phyloP scores from a whole-genome alignment of 2,888 invertebrate species.

The Carpatolechia fugitivella region DNA sequence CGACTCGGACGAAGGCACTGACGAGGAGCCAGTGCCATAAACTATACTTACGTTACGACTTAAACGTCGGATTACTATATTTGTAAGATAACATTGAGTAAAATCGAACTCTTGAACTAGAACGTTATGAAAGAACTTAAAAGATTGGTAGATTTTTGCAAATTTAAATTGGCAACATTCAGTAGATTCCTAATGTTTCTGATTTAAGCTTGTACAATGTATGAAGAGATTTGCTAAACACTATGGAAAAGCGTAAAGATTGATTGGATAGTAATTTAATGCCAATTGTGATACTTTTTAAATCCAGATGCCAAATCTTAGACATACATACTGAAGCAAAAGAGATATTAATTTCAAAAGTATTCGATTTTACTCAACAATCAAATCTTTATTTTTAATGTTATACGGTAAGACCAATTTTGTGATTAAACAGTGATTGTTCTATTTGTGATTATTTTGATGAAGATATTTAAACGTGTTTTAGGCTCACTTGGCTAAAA shows the following conservation, averaged over 20 bases:
- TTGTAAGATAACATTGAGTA: background rate
- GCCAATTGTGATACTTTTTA: conserved; percentile 6
- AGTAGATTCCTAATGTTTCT: no score
- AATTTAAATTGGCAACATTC: background rate
- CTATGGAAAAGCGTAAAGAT: background rate
- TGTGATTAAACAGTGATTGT: conserved; percentile 60
- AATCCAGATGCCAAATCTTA: conserved; percentile 16
- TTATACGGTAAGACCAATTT: conserved; percentile 29
- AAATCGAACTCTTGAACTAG: background rate
- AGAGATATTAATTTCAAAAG: background rate
- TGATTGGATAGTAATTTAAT: background rate
- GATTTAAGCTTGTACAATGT: no score
- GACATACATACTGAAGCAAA: background rate
- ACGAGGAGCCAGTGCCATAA: conserved; percentile 83
- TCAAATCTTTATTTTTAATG: background rate
- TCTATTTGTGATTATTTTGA: conserved; percentile 39
- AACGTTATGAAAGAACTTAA: background rate
- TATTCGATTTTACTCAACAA: conserved; percentile 1
- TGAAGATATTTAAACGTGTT: conserved; percentile 32
- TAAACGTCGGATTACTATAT: no score
- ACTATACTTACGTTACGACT: no score
- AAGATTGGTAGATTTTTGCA: background rate
- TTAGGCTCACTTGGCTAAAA: no score
- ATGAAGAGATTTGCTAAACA: background rate
- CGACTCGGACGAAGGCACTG: conserved; percentile 81